phyloP scores from a whole-genome alignment of 2,888 invertebrate species.

The Rambutsinella grinnellia region DNA sequence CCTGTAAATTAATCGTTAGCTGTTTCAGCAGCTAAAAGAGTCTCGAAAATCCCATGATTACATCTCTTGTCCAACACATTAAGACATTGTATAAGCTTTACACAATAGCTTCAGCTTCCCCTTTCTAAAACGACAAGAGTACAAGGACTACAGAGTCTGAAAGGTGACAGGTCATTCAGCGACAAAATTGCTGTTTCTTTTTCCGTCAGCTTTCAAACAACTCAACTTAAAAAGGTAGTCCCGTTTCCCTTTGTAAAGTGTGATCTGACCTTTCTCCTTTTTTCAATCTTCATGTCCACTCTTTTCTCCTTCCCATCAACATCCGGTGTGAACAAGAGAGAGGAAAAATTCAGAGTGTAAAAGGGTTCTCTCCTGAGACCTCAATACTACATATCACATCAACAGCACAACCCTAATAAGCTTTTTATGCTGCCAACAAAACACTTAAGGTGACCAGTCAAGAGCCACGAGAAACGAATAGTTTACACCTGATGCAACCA shows the following conservation, averaged over 20 bases:
- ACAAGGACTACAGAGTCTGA: no score
- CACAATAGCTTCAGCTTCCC: slow-evolving; percentile 38
- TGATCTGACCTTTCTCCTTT: slow-evolving; percentile 44
- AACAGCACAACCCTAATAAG: slow-evolving; percentile 30
- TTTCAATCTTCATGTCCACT: slow-evolving; percentile 19
- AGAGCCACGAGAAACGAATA: slow-evolving; percentile 37
- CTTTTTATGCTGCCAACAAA: slow-evolving; percentile 43
- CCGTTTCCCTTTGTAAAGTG: slow-evolving; percentile 20
- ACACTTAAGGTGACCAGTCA: slow-evolving; percentile 49
- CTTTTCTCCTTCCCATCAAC: slow-evolving; percentile 12
- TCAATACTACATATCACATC: slow-evolving; percentile 37
- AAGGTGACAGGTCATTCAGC: slow-evolving; percentile 52
- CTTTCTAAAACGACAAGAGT: slow-evolving; percentile 47
- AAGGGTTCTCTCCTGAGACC: slow-evolving; percentile 39
- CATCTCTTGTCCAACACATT: slow-evolving; percentile 49
- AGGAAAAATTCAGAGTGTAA: no score
- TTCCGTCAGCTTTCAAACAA: no score
- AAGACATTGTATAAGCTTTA: slow-evolving; percentile 50
- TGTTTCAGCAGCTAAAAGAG: slow-evolving; percentile 47
- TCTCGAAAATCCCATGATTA: slow-evolving; percentile 49
- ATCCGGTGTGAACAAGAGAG: no score
- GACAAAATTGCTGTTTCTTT: slow-evolving; percentile 48
- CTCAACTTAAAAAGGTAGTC: slow-evolving; percentile 30
- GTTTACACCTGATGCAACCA: slow-evolving; percentile 52
- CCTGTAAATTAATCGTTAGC: no score